Conservation (phyloP, 1,140 invertebrate species). For the Palaemon carinicauda region DNA sequence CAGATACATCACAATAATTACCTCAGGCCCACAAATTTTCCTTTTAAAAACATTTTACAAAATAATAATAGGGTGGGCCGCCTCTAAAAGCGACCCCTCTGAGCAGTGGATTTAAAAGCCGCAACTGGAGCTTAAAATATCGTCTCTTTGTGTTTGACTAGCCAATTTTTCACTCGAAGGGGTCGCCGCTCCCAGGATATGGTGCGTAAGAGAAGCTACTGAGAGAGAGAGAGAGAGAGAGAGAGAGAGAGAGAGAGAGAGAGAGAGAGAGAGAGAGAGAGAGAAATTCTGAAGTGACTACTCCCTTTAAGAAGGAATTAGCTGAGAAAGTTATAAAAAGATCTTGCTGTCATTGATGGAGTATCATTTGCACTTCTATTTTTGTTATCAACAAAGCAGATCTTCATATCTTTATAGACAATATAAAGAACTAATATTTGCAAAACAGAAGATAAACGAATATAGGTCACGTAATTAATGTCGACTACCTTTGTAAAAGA, state of each 20-base stretch:
- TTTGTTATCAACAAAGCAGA: too few species aligned
- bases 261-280: slow-evolving; percentile 30
- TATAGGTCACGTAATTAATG: too few species aligned
- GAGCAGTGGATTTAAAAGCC: slow-evolving; percentile 5
- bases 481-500: too few species aligned
- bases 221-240: slow-evolving; percentile 13
- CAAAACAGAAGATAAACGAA: too few species aligned
- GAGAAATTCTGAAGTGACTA: neutral
- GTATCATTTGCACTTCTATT: neutral
- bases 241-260: slow-evolving; percentile 24
- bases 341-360: too few species aligned
- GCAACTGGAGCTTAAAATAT: slow-evolving; percentile 41
- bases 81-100: neutral
- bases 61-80: slow-evolving; percentile 33
- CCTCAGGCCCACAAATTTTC: slow-evolving; percentile 45
- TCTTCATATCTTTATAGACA: too few species aligned
- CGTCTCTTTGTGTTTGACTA: slow-evolving; percentile 46
- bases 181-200: slow-evolving; percentile 7
- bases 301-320: too few species aligned
- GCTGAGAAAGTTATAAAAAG: too few species aligned
- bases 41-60: slow-evolving; percentile 50
- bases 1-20: slow-evolving; percentile 51
- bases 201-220: neutral
- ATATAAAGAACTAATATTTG: too few species aligned
- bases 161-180: slow-evolving; percentile 50